These are phyloP conservation scores for Silurus meridionalis DNA, from an alignment of 2,113 vertebrate species.

Conservation along the genomic window DNA sequence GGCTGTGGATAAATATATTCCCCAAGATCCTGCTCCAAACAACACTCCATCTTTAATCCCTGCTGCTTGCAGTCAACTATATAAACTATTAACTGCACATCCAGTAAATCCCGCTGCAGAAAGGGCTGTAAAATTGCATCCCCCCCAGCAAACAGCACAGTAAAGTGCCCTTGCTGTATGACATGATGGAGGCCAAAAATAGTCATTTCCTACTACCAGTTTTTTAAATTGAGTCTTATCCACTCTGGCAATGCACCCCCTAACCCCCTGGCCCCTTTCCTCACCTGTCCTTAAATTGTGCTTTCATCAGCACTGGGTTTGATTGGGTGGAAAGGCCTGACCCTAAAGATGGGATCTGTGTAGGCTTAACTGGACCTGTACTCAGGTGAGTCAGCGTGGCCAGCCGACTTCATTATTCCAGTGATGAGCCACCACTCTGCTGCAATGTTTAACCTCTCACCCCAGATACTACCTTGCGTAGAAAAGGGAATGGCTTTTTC, in stretches of 20 bases:
- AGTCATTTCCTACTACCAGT: slow-evolving; percentile 72
- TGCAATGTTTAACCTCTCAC: slow-evolving; percentile 56
- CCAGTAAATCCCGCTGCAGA: slow-evolving; percentile 71
- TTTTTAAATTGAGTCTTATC: slow-evolving; percentile 75
- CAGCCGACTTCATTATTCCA: slow-evolving; percentile 51
- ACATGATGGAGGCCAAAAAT: slow-evolving; percentile 73
- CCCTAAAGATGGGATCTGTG: slow-evolving; percentile 60
- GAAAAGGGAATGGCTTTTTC: background rate
- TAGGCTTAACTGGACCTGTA: slow-evolving; percentile 58
- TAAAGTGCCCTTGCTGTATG: slow-evolving; percentile 68
- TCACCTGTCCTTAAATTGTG: slow-evolving; percentile 59
- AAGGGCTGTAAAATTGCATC: slow-evolving; percentile 63
- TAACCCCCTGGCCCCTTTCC: background rate
- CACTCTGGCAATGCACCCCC: slow-evolving; percentile 55
- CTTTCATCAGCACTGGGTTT: slow-evolving; percentile 67
- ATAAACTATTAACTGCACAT: slow-evolving; percentile 77
- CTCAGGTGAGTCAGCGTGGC: slow-evolving; percentile 53
- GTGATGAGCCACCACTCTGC: slow-evolving; percentile 27
- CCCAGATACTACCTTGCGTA: slow-evolving; percentile 13
- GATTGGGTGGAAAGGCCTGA: slow-evolving; percentile 60
- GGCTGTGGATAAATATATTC: slow-evolving; percentile 57
- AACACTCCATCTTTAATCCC: slow-evolving; percentile 70
- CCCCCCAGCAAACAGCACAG: slow-evolving; percentile 62
- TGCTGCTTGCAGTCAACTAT: slow-evolving; percentile 69
- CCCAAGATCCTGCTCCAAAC: slow-evolving; percentile 50